Evolutionary conservation across 1,140 invertebrate species (phyloP).

Genomic region (Phortica variegata): DNA sequence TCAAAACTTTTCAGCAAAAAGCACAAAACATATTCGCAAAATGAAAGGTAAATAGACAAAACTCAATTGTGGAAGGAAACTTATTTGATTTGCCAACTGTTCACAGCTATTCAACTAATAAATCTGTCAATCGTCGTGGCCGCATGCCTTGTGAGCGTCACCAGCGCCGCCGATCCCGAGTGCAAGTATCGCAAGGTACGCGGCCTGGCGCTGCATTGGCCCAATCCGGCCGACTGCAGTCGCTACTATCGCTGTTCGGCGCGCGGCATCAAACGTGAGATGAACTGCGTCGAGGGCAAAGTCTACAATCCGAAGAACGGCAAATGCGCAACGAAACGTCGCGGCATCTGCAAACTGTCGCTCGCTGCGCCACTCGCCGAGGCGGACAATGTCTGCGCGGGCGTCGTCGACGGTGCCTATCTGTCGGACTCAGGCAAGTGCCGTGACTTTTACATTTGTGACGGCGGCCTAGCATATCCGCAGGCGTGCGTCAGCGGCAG

Average conservation of each 20-base stretch:
- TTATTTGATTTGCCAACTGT: too few relatives aligned
- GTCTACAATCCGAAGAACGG: slow-evolving; percentile 14
- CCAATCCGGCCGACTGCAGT: slow-evolving; percentile 16
- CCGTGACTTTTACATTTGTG: slow-evolving; percentile 14
- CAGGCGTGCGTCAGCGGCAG: slow-evolving; percentile 8
- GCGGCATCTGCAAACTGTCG: slow-evolving; percentile 8
- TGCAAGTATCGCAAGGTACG: slow-evolving; percentile 16
- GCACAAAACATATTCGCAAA: background rate
- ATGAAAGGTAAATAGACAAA: background rate
- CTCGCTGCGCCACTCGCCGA: slow-evolving; percentile 4
- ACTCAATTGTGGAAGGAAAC: background rate
- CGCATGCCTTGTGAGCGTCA: background rate
- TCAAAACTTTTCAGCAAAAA: background rate
- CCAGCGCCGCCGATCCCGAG: slow-evolving; percentile 9
- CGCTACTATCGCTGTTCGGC: slow-evolving; percentile 19
- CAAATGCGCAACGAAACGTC: slow-evolving; percentile 1
- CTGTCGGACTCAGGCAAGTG: slow-evolving; percentile 6
- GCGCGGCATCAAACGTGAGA: slow-evolving; percentile 11
- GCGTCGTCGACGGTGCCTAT: slow-evolving; percentile 7
- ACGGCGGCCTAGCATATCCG: slow-evolving; percentile 11
- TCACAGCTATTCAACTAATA: too few relatives aligned
- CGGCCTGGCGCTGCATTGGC: slow-evolving; percentile 13
- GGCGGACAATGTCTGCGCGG: slow-evolving; percentile 10
- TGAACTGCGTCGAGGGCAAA: slow-evolving; percentile 8
- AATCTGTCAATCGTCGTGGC: background rate